These are phyloP conservation scores for Chironomus riparius DNA, from an alignment of 2,888 invertebrate genomes.

Conservation along the genomic window DNA sequence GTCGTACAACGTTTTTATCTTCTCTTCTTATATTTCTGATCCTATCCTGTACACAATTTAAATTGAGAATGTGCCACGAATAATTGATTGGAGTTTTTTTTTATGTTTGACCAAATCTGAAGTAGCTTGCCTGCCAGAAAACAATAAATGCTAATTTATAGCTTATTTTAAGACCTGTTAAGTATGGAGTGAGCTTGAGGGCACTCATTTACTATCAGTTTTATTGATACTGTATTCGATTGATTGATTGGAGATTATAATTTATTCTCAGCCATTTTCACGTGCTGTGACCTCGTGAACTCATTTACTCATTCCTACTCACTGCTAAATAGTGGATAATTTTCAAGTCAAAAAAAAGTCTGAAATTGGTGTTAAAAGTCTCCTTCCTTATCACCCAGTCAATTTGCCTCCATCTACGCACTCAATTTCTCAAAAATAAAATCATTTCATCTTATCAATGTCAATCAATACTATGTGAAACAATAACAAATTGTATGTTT, in stretches of 20 bases:
- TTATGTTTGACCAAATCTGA: not conserved
- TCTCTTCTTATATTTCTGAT: not conserved
- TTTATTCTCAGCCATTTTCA: not conserved
- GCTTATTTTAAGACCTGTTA: not conserved
- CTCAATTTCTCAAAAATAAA: not conserved
- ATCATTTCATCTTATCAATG: not conserved
- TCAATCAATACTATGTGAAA: not conserved
- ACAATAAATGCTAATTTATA: slow-evolving; percentile 3
- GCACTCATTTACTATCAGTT: too few species aligned
- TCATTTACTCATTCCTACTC: not conserved
- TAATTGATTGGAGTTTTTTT: not conserved
- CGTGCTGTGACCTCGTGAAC: slow-evolving; percentile 1
- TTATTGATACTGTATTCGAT: not conserved
- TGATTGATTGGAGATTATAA: not conserved
- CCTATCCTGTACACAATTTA: not conserved
- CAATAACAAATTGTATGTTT: not conserved
- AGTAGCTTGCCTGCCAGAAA: not conserved
- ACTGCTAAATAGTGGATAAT: not conserved
- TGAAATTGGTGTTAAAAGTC: not conserved
- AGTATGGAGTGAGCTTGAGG: not conserved
- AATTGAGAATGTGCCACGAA: not conserved
- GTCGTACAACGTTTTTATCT: too few species aligned
- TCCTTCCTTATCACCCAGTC: not conserved
- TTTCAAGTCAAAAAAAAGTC: not conserved
- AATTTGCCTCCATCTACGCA: not conserved